Percentiles rank a stretch among this genome's conserved stretches.
Conservation (phyloP, 1,140 invertebrate genomes). For the Nilaparvata lugens region DNA sequence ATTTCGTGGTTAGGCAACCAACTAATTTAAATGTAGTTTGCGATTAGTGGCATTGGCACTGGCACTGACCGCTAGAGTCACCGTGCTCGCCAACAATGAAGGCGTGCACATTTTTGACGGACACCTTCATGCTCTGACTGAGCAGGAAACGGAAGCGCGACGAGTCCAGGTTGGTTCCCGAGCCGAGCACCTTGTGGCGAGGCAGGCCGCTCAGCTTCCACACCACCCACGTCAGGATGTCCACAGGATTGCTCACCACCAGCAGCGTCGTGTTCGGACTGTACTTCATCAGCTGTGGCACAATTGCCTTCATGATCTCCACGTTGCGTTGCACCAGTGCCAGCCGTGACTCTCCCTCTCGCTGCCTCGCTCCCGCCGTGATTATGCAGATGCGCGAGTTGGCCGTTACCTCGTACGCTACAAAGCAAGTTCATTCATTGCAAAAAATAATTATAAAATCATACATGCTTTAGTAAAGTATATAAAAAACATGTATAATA, state of each 20-base stretch:
- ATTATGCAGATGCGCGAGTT: slow-evolving; percentile 77
- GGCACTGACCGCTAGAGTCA: slow-evolving; percentile 56
- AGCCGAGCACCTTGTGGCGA: slow-evolving; percentile 76
- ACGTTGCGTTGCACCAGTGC: slow-evolving; percentile 81
- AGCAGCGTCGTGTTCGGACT: slow-evolving; percentile 79
- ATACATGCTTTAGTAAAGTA: no score
- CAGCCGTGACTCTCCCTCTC: slow-evolving; percentile 73
- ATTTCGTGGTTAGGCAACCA: no score
- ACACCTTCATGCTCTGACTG: slow-evolving; percentile 67
- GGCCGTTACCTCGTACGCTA: slow-evolving; percentile 66
- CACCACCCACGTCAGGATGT: slow-evolving; percentile 84
- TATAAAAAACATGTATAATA: no score
- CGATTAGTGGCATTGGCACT: no score
- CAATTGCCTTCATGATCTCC: slow-evolving; percentile 77
- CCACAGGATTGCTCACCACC: slow-evolving; percentile 85
- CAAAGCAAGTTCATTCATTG: no score
- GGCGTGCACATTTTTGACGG: slow-evolving; percentile 73
- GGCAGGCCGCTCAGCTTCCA: slow-evolving; percentile 87
- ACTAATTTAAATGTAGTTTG: no score
- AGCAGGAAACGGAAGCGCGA: slow-evolving; percentile 82
- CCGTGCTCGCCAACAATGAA: slow-evolving; percentile 86
- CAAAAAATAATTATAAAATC: no score
- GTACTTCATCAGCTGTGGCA: slow-evolving; percentile 72
- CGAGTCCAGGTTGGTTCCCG: slow-evolving; percentile 85
- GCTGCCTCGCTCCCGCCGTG: slow-evolving; percentile 80